Conservation (phyloP, 1,140 invertebrate genomes). For the Campoletis sonorensis region DNA sequence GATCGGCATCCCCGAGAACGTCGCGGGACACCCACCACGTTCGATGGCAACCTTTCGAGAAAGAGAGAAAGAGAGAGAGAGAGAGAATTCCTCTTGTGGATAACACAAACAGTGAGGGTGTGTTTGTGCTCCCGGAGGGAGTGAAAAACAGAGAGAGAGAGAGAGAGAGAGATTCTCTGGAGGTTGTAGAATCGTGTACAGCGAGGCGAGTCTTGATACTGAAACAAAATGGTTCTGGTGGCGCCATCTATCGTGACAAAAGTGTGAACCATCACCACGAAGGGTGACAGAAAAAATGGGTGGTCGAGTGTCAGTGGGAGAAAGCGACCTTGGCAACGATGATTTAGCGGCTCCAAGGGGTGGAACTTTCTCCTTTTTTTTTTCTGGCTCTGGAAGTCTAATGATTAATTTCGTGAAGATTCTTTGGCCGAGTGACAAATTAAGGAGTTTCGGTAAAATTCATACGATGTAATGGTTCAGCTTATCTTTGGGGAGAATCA, state of each 20-base stretch:
- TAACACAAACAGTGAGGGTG: not conserved
- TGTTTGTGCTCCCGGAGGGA: conserved; percentile 2
- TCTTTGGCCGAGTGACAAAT: not conserved
- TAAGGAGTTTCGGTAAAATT: not conserved
- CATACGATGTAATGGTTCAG: no score
- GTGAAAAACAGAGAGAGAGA: not conserved
- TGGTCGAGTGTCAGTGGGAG: not conserved
- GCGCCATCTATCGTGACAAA: conserved; percentile 24
- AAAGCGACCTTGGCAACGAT: conserved; percentile 42
- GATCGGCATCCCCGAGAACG: conserved; percentile 63
- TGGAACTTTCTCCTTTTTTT: conserved; percentile 5
- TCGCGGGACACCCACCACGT: conserved; percentile 53
- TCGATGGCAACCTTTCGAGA: conserved; percentile 15
- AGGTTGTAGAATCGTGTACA: conserved; percentile 17
- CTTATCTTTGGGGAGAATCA: no score
- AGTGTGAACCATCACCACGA: not conserved
- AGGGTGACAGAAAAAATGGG: conserved; percentile 12
- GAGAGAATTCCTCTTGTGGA: not conserved
- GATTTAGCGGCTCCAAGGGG: not conserved
- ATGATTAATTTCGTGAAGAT: not conserved
- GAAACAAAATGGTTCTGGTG: conserved; percentile 12
- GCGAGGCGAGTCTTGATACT: conserved; percentile 9
- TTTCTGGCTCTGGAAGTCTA: not conserved
- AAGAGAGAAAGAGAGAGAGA: no score
- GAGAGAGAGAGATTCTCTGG: not conserved